Base-by-base conservation (phyloP, 2,113 vertebrate genomes). In the Cathartes aura region DNA sequence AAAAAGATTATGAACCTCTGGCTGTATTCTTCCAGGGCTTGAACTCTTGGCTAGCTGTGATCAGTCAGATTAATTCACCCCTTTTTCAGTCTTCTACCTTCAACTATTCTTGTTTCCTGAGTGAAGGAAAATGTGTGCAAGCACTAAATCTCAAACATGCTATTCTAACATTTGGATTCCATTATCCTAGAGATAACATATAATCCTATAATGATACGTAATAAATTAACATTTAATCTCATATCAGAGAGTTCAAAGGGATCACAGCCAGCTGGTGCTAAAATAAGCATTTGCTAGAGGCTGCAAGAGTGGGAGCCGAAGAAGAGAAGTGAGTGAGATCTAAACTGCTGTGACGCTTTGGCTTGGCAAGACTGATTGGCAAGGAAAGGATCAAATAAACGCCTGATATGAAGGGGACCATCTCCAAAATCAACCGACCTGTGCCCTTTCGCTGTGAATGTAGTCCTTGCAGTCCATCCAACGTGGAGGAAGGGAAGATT, bases 171-270 rank as follows among this genome's bases (percentile, higher is more conserved):
- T 95, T 96, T 80, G 70, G 87, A 84, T 97, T 94, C 89, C 76
- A 89, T 94, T 93, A 92, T 96, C 76, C 73, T 72, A 87, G 76
- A 93, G 91, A 93, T 96, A 97, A 95, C 87, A 84, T 89, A 93
- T 95, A 96, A 97, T 91, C 86, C 86, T 89, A 87, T 96, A 92
- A 95, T 42, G 91, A 93, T 91, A 96, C 15, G 48, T 91, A 87
- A 89, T 89, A 96, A 96, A 89, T 95, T 95, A 95, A 92, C 96
- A 92, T 96, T 95, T 96, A 92, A 96, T 97, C 93, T 97, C 70
- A 11, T 96, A 95, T 87, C 89, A 50, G 80, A 89, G 52, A 87
- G 91, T 97, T 95, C 91, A 96, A 85, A 93, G 83, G 80, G 95
- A 96, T 91, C 93, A 89, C 87, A 96, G 89, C 89, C 92, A 93